Base-by-base conservation (phyloP, 2,113 vertebrate species). In the Oostethus manadensis region DNA sequence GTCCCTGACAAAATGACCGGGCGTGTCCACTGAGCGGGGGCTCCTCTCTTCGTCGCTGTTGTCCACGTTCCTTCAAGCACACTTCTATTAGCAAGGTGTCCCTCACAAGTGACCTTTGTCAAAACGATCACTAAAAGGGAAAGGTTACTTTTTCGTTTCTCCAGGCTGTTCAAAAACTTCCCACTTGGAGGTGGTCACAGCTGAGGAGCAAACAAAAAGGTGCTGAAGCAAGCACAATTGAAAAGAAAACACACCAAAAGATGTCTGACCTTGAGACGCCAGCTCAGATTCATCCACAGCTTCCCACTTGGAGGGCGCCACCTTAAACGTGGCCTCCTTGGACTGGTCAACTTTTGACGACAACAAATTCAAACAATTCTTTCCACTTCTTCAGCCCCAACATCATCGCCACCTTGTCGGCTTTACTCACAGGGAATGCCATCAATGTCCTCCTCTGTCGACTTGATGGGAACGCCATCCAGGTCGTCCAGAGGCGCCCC, bases 171-270 rank as follows among this genome's bases (percentile, higher is more conserved):
- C 97, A 88, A 99, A 95, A 45, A 92, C 72, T 68, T 99, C 97
- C 97, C 97, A 99, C 77, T 99, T 99, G 21, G 97, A 99, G 62
- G 97, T 98, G 18, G 95, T 99, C 62, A 98, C 93, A 76, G 97
- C 97, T 99, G 62, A 76, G 75, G 23, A 79, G 21, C 68, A 57
- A 73, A 60, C 0, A 44, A n/a, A 71, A 42, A 20, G 0, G 26
- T 26, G 26, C 10, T 33, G 16, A 58, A 2, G n/a, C 9, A 49
- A 20, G 3, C 48, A 50, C 2, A 20, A 5, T 47, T 29, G 8
- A 4, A 58, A 21, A 7, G 15, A 10, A 10, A 17, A 23, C 45
- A 62, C 13, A 38, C 16, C 20, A 21, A 17, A 17, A n/a, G n/a
- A 58, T 20, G 4, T 60, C 86, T 84, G 71, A 98, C 97, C 97